These are phyloP conservation scores for Sepioteuthis lessoniana DNA, from an alignment of 2,888 invertebrate genomes.

Conservation along the genomic window DNA sequence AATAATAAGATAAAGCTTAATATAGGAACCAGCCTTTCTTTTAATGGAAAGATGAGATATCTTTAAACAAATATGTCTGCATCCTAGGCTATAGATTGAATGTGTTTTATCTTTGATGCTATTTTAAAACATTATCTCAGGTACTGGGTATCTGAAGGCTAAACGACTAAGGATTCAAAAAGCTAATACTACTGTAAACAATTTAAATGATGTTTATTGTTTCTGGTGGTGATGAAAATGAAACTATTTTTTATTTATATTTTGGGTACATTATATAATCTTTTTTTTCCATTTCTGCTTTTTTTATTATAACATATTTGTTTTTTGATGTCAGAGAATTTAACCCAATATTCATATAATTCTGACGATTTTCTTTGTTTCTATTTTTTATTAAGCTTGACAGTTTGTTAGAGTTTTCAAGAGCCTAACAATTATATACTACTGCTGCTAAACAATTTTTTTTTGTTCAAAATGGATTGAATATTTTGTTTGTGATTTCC, in stretches of 20 bases:
- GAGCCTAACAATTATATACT: neutral
- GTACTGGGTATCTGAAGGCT: too few relatives aligned
- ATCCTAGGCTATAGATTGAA: too few relatives aligned
- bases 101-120: too few relatives aligned
- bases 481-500: neutral
- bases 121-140: too few relatives aligned
- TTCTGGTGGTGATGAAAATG: neutral
- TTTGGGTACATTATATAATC: neutral
- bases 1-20: too few relatives aligned
- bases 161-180: too few relatives aligned
- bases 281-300: neutral
- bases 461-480: neutral
- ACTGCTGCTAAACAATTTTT: neutral
- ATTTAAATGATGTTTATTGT: too few relatives aligned
- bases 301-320: neutral
- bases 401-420: neutral
- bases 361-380: neutral
- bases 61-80: too few relatives aligned
- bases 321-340: neutral
- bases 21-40: too few relatives aligned
- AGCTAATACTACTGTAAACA: too few relatives aligned
- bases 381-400: neutral
- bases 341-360: too few relatives aligned
- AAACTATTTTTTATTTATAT: neutral
- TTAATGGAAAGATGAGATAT: too few relatives aligned